Conservation (phyloP, 1,140 invertebrate genomes). For the Papilio aristodemus region DNA sequence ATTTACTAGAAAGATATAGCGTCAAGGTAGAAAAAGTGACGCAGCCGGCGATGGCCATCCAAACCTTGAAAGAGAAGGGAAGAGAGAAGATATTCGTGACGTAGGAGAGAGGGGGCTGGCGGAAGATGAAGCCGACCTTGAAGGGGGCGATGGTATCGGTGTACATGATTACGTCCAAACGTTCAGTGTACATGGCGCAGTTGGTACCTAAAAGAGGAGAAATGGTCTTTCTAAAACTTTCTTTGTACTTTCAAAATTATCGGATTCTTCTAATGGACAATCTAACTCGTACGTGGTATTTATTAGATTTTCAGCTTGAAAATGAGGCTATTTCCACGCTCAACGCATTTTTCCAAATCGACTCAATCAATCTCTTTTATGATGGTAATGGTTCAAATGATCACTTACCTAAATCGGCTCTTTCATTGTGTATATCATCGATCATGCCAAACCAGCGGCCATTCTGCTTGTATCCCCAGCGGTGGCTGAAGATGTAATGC, state of each 20-base stretch:
- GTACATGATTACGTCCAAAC: conserved; percentile 53
- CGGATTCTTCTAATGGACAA: no score
- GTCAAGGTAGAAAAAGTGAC: conserved; percentile 44
- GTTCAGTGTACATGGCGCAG: conserved; percentile 52
- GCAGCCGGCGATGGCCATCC: conserved; percentile 77
- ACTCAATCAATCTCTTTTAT: no score
- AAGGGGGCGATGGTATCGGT: conserved; percentile 58
- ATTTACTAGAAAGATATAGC: conserved; percentile 46
- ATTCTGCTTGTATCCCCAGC: conserved; percentile 64
- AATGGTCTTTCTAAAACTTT: neutral
- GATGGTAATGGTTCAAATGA: conserved; percentile 56
- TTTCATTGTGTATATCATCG: conserved; percentile 76
- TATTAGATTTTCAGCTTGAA: no score
- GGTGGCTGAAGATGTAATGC: conserved; percentile 57
- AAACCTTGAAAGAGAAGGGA: conserved; percentile 82
- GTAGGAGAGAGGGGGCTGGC: conserved; percentile 83
- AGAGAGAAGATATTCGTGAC: conserved; percentile 83
- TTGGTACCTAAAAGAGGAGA: conserved; percentile 53
- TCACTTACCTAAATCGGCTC: conserved; percentile 79
- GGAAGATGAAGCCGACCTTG: conserved; percentile 81
- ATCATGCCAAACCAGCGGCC: conserved; percentile 74
- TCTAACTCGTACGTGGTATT: no score
- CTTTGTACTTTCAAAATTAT: no score
- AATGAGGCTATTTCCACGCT: no score
- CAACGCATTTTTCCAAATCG: no score